Percentiles rank a stretch among this genome's conserved stretches.
Conservation (phyloP, 2,888 invertebrate species). For the Thymelicus lineola region DNA sequence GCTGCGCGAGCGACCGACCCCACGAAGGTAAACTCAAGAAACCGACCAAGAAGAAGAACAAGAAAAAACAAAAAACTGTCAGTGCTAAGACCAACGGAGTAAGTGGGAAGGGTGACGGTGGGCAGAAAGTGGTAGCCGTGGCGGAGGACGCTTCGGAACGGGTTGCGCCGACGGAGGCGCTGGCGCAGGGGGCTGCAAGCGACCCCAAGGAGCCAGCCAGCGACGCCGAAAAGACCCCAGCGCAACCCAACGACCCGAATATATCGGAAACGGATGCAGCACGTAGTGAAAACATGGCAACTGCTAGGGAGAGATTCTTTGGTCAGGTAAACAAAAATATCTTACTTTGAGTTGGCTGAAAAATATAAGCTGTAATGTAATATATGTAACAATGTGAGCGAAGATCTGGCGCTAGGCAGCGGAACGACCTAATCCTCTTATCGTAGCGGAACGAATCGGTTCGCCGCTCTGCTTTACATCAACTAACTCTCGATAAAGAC, state of each 20-base stretch:
- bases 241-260: constrained; percentile 46
- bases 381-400: constrained; percentile 51
- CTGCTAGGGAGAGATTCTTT: constrained; percentile 78
- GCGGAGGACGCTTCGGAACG: constrained; percentile 70
- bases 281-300: constrained; percentile 70
- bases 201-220: constrained; percentile 48
- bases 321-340: constrained; percentile 64
- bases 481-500: constrained; percentile 61
- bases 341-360: not conserved
- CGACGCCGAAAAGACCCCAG: constrained; percentile 44
- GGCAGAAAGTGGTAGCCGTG: constrained; percentile 67
- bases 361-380: not conserved
- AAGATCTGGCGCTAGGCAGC: constrained; percentile 51
- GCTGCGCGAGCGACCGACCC: constrained; percentile 81
- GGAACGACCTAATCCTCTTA: constrained; percentile 74
- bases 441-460: constrained; percentile 71
- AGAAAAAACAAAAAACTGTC: constrained; percentile 50
- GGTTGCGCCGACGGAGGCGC: constrained; percentile 61
- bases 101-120: constrained; percentile 66
- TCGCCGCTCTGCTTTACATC: constrained; percentile 71
- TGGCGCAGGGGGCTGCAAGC: constrained; percentile 53
- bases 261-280: constrained; percentile 58
- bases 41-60: constrained; percentile 62
- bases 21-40: constrained; percentile 71
- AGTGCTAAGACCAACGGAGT: constrained; percentile 73